Evolutionary conservation across 92 coral and sea anemone genomes (phyloP), one percentile per base, ranked within the genome.

Genomic region (Muricea muricata): DNA sequence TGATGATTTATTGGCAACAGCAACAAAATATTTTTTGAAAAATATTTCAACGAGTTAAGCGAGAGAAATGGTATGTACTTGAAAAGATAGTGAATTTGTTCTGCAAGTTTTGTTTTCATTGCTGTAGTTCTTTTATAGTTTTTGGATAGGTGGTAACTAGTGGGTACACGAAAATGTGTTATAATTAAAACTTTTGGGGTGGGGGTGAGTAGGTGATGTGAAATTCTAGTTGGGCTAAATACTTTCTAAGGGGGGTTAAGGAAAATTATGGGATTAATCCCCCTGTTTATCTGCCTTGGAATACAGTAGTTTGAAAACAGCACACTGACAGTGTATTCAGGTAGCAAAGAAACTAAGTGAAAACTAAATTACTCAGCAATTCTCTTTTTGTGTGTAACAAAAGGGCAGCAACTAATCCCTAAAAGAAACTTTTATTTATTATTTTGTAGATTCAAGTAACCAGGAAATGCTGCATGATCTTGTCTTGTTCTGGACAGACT

Each of bases 401-500:
- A 55, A n/a, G n/a, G 30, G 66, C 32, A 57, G 66, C 24, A 35
- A 57, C 50, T 72, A 30, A 54, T 68, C 75, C 20, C 55, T 39
- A 39, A 39, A n/a, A n/a, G n/a, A n/a, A n/a, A n/a, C n/a, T n/a
- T n/a, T n/a, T 79, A 31, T 81, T 29, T 71, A 50, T 52, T 50
- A 70, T 24, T 56, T 70, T 73, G 54, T 83, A 54, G 78, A 29
- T 66, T 24, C 75, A 21, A 24, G 34, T 25, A 56, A 52, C 32
- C 21, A 77, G 24, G 84, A 75, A 61, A 48, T 12, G 39, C 29
- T 86, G 15, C 14, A 70, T 55, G 86, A 69, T 69, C 71, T 85
- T 7, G 61, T 75, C 18, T 77, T 73, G 23, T 85, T 85, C 48
- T 85, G 88, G 88, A 85, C 84, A 0, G 88, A 56, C 30, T 56